Evolutionary conservation across 1,140 invertebrate species (phyloP).

Genomic region (Bemisia tabaci): DNA sequence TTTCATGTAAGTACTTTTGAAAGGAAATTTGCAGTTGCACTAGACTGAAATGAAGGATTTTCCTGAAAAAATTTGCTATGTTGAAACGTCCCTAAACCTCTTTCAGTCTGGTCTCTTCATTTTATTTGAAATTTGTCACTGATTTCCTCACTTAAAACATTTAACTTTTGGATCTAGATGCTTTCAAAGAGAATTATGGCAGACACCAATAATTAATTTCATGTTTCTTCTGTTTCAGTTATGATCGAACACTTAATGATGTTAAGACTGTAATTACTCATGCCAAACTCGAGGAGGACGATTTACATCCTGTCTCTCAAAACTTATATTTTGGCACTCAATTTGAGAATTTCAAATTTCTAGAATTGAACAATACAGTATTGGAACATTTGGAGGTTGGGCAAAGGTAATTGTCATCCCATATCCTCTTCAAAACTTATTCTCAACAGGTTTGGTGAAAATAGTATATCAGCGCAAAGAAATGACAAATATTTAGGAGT

Average conservation of each 20-base stretch:
- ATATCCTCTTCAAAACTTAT: slow-evolving; percentile 4
- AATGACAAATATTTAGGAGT: not conserved
- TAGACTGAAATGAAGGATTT: too few species aligned
- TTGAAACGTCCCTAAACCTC: too few species aligned
- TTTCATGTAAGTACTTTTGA: too few species aligned
- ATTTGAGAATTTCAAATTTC: slow-evolving; percentile 39
- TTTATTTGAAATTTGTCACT: too few species aligned
- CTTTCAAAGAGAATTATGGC: too few species aligned
- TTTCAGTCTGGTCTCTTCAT: too few species aligned
- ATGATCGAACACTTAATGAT: slow-evolving; percentile 19
- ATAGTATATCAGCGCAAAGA: slow-evolving; percentile 4
- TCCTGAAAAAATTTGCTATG: too few species aligned
- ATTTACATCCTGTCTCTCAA: slow-evolving; percentile 47
- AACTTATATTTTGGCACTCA: slow-evolving; percentile 41
- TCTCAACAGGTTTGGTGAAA: not conserved
- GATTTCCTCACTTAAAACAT: too few species aligned
- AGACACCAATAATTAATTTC: too few species aligned
- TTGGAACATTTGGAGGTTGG: slow-evolving; percentile 43
- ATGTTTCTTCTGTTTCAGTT: slow-evolving; percentile 2
- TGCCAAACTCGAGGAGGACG: slow-evolving; percentile 49
- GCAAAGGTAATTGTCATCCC: slow-evolving; percentile 34
- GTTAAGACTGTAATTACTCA: slow-evolving; percentile 36
- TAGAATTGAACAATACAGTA: slow-evolving; percentile 51
- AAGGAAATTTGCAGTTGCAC: too few species aligned
- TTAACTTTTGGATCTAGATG: too few species aligned